Evolutionary conservation across 2,113 vertebrate species (phyloP), one percentile per base, ranked within the genome.

Genomic region (Channa argus): DNA sequence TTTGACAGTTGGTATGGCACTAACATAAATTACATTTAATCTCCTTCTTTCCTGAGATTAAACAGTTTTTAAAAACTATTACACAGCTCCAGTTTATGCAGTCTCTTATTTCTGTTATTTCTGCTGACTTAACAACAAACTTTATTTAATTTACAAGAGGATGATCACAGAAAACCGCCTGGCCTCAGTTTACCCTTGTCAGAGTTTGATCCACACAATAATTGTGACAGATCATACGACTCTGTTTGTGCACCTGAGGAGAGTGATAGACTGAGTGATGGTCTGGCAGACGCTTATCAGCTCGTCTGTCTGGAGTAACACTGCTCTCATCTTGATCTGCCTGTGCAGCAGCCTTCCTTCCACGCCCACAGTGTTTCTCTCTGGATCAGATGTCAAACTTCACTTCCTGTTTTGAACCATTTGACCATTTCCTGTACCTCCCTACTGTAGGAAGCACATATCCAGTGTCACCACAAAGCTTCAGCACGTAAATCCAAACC

Each of bases 261-360:
- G 65, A 56, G 56, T 24, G 47, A 34, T 70, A 62, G 61, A 67
- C 70, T 55, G 87, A 83, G 78, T 80, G 87, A 86, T 62, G 60
- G 71, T 84, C 81, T 85, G 70, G 70, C 60, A 36, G 80, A 74
- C 71, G 77, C 85, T 91, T 92, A 90, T 92, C 91, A 85, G 85
- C 77, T 86, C 83, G 92, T 91, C 88, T 86, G 89, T 91, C 85
- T 86, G 83, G 81, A 89, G 84, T 61, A 88, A 81, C 83, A 66
- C 84, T 43, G 56, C 67, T 82, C 64, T 88, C 74, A 58, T 92
- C 84, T 84, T 65, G 72, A 89, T 83, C 73, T 67, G 75, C 74
- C 69, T 56, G 73, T 63, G 80, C 73, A 70, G 74, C 65, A 90
- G 86, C 88, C 68, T 71, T 79, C 58, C 68, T 15, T 87, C 83